Evolutionary conservation across 2,113 vertebrate genomes (phyloP).

Genomic region (Urocolius indicus): DNA sequence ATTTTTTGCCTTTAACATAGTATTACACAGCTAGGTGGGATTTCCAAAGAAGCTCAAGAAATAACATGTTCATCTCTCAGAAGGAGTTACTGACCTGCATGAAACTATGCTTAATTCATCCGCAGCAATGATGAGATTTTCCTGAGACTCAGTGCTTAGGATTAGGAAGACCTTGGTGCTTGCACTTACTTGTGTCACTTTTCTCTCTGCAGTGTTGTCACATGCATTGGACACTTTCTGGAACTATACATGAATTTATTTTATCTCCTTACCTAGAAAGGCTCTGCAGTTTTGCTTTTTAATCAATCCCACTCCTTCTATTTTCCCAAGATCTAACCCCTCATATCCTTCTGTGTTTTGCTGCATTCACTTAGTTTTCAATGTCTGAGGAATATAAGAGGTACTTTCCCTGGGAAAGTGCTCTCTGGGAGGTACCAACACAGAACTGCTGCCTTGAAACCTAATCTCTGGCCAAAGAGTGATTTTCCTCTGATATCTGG

Average conservation of each 20-base stretch:
- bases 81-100: not conserved
- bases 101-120: not conserved
- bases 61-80: not conserved
- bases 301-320: not conserved
- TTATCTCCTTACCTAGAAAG: not conserved
- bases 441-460: not conserved
- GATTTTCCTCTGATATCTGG: not conserved
- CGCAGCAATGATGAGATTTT: not conserved
- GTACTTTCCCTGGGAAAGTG: not conserved
- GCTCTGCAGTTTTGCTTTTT: not conserved
- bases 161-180: not conserved
- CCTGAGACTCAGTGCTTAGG: not conserved
- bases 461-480: not conserved
- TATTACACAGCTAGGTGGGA: not conserved
- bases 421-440: not conserved
- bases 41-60: not conserved
- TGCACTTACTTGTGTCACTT: not conserved
- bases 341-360: not conserved
- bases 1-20: not conserved
- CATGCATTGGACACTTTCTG: not conserved
- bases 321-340: not conserved
- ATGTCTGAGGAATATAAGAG: not conserved
- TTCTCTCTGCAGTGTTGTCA: not conserved
- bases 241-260: not conserved
- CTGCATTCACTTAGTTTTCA: not conserved